phyloP scores from a whole-genome alignment of 2,113 vertebrate species.

The Heterotis niloticus region DNA sequence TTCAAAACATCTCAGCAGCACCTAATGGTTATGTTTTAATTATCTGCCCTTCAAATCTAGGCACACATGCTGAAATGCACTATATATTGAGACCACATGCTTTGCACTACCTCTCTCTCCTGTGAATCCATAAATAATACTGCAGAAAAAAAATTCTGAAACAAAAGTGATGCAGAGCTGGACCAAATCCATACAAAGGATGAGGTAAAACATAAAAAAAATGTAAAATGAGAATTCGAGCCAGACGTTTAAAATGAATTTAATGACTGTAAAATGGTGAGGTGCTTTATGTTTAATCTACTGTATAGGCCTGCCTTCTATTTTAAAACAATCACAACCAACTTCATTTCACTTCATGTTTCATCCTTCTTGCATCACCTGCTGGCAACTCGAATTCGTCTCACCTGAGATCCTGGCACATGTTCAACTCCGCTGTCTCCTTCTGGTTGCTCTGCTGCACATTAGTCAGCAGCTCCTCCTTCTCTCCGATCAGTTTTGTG shows the following conservation, averaged over 20 bases:
- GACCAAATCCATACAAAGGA: background rate
- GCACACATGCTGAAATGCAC: background rate
- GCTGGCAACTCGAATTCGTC: background rate
- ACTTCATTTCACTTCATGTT: background rate
- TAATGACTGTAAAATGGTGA: background rate
- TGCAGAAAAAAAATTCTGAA: too few species aligned
- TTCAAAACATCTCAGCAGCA: background rate
- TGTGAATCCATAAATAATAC: too few species aligned
- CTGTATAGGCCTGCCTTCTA: background rate
- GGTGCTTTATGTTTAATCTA: background rate
- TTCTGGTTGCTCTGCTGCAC: constrained; percentile 28
- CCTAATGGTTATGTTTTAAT: background rate
- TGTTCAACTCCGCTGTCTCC: constrained; percentile 38
- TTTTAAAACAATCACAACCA: background rate
- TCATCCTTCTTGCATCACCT: background rate
- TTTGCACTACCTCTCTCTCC: background rate
- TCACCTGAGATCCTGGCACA: constrained; percentile 57
- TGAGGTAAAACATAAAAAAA: background rate
- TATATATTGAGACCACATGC: background rate
- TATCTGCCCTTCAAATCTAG: background rate
- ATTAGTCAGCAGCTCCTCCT: constrained; percentile 41
- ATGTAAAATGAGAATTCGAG: background rate
- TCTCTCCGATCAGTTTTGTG: constrained; percentile 53
- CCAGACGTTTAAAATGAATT: background rate
- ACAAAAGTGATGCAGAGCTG: too few species aligned